Conservation (phyloP, 53 echinoderm and acorn worm genomes). For the Antedon mediterranea region DNA sequence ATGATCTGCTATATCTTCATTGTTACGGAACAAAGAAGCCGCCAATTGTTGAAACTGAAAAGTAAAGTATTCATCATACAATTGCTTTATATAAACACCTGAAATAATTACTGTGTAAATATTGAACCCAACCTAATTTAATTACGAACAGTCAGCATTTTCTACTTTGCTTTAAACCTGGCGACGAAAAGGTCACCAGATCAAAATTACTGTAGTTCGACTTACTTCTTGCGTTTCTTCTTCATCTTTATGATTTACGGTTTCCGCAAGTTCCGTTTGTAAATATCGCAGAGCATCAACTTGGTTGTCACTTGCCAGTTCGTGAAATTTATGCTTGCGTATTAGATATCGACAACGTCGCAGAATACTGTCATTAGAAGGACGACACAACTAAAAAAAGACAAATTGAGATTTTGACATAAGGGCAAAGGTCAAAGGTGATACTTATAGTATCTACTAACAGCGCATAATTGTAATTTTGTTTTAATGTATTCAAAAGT, state of each 20-base stretch:
- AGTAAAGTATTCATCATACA: neutral
- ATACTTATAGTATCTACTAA: no score
- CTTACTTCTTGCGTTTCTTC: conserved; percentile 86
- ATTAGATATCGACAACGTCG: conserved; percentile 64
- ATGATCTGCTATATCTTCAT: conserved; percentile 59
- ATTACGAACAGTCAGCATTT: no score
- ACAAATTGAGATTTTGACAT: neutral
- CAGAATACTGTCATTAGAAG: conserved; percentile 53
- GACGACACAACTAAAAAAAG: conserved; percentile 47
- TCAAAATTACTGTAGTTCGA: neutral
- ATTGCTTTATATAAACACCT: neutral
- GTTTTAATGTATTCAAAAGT: no score
- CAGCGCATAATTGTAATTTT: no score
- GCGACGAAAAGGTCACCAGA: no score
- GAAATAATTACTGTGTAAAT: no score
- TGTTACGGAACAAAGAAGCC: conserved; percentile 68
- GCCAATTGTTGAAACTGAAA: conserved; percentile 76
- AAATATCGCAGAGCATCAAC: conserved; percentile 63
- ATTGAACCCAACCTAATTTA: no score
- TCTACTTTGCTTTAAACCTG: no score
- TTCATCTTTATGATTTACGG: conserved; percentile 55
- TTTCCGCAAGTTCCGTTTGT: conserved; percentile 64
- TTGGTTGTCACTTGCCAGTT: conserved; percentile 58
- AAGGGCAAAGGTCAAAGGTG: neutral
- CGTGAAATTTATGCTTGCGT: conserved; percentile 69